Evolutionary conservation across 1,140 invertebrate genomes (phyloP).

Genomic region (Dendroctonus ponderosae): DNA sequence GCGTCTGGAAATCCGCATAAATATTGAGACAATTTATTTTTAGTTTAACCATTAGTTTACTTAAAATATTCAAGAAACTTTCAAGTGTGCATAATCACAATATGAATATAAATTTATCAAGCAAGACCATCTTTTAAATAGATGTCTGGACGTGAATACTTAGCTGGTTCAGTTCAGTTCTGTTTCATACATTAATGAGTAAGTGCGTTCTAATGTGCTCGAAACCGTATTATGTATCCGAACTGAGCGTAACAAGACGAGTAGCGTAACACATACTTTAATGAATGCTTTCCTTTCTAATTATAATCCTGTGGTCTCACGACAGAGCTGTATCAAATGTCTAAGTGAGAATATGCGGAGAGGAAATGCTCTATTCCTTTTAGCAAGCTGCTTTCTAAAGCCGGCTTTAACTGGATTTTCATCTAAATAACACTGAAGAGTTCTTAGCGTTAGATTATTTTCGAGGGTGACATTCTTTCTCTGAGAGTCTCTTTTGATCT

Average conservation of each 20-base stretch:
- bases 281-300: slow-evolving; percentile 31
- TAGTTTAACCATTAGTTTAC: too few species aligned
- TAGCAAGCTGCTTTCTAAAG: slow-evolving; percentile 2
- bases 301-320: slow-evolving; percentile 16
- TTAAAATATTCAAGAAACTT: too few species aligned
- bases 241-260: slow-evolving; percentile 15
- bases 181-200: slow-evolving; percentile 14
- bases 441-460: too few species aligned
- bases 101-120: too few species aligned
- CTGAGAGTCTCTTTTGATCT: too few species aligned
- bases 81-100: too few species aligned
- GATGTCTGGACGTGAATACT: too few species aligned
- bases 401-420: slow-evolving; percentile 2
- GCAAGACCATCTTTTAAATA: too few species aligned
- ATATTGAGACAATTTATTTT: too few species aligned
- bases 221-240: slow-evolving; percentile 19
- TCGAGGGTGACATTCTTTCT: too few species aligned
- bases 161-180: background rate
- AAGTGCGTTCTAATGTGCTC: slow-evolving; percentile 1
- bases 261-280: slow-evolving; percentile 26
- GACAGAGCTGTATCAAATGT: slow-evolving; percentile 21
- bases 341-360: slow-evolving; percentile 14
- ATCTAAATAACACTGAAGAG: slow-evolving; percentile 4
- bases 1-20: too few species aligned
- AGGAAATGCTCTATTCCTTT: slow-evolving; percentile 9